Conservation (phyloP, 2,888 invertebrate genomes). For the Entomobrya multifasciata region DNA sequence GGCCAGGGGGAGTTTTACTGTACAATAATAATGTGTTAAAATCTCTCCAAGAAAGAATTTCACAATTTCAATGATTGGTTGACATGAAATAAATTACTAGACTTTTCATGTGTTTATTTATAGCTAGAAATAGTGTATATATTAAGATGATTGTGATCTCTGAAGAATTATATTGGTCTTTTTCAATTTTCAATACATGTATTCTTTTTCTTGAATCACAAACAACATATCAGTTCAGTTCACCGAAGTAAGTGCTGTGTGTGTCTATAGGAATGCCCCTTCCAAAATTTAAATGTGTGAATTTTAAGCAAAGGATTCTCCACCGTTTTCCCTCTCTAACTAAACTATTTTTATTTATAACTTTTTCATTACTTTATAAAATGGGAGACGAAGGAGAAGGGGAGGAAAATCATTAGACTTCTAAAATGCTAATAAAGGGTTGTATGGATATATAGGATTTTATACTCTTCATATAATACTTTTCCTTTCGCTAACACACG, state of each 20-base stretch:
- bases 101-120: slow-evolving; percentile 56
- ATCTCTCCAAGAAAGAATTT: slow-evolving; percentile 54
- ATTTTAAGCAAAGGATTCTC: slow-evolving; percentile 59
- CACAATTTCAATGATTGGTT: slow-evolving; percentile 59
- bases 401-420: slow-evolving; percentile 50
- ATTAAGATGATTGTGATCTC: slow-evolving; percentile 33
- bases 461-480: neutral
- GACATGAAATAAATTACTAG: slow-evolving; percentile 58
- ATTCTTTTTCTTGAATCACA: neutral
- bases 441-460: slow-evolving; percentile 1
- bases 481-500: slow-evolving; percentile 44
- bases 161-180: slow-evolving; percentile 62
- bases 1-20: neutral
- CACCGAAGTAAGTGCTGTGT: neutral
- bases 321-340: neutral
- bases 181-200: slow-evolving; percentile 44
- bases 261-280: slow-evolving; percentile 21
- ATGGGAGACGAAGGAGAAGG: slow-evolving; percentile 58
- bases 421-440: slow-evolving; percentile 29
- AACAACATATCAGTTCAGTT: neutral
- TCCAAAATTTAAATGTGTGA: slow-evolving; percentile 39
- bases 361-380: slow-evolving; percentile 77
- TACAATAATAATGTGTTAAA: slow-evolving; percentile 38
- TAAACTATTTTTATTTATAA: slow-evolving; percentile 78
- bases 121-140: neutral